These are phyloP conservation scores for Phymastichus coffea DNA, from an alignment of 1,140 invertebrate species.

Conservation along the genomic window DNA sequence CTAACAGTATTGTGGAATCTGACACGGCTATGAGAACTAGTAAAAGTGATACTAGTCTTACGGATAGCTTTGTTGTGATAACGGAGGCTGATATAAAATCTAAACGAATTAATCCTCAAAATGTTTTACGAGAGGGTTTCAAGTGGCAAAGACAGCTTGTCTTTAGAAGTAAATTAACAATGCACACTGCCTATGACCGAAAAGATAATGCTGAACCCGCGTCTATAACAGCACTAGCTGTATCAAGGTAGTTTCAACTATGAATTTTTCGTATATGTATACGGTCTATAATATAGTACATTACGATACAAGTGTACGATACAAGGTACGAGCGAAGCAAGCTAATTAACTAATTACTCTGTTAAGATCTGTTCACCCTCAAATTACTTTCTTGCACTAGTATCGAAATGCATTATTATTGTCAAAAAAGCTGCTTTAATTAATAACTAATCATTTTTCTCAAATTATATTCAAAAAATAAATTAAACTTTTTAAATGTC, in stretches of 20 bases:
- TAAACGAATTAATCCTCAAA: slow-evolving; percentile 60
- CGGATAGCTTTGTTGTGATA: slow-evolving; percentile 86
- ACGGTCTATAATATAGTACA: too few relatives aligned
- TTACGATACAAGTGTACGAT: too few relatives aligned
- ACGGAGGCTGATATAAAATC: slow-evolving; percentile 62
- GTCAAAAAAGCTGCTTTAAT: too few relatives aligned
- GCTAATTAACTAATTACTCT: too few relatives aligned
- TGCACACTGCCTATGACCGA: slow-evolving; percentile 98
- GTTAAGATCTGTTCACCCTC: too few relatives aligned
- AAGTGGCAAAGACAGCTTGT: slow-evolving; percentile 91
- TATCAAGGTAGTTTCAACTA: slow-evolving; percentile 70
- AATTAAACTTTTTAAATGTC: too few relatives aligned
- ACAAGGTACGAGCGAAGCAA: too few relatives aligned
- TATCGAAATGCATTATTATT: too few relatives aligned
- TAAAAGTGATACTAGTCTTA: slow-evolving; percentile 88
- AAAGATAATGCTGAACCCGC: slow-evolving; percentile 97
- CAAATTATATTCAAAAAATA: too few relatives aligned
- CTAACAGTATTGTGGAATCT: slow-evolving; percentile 39
- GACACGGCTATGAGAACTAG: slow-evolving; percentile 67
- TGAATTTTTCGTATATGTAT: too few relatives aligned
- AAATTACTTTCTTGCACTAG: too few relatives aligned
- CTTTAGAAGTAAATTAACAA: slow-evolving; percentile 94
- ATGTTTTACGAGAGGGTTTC: slow-evolving; percentile 68
- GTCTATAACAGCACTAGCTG: slow-evolving; percentile 89
- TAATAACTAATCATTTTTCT: too few relatives aligned